phyloP scores from a whole-genome alignment of 2,113 vertebrate species.

The Melanostigma gelatinosum region DNA sequence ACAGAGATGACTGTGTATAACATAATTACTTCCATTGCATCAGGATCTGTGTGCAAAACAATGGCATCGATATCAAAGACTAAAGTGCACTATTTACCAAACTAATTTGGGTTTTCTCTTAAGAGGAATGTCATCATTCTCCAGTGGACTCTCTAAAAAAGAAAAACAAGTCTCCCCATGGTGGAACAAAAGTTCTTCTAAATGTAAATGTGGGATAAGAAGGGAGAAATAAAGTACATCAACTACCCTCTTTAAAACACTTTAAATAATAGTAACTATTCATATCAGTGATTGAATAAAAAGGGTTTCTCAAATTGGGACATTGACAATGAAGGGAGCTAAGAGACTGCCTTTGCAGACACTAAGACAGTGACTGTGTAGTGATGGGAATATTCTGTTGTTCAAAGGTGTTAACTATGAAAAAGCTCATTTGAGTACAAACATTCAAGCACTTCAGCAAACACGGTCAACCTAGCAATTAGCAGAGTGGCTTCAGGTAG shows the following conservation, averaged over 20 bases:
- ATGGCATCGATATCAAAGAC: constrained; percentile 61
- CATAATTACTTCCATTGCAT: constrained; percentile 25
- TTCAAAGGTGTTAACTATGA: constrained; percentile 5
- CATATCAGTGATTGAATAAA: background rate
- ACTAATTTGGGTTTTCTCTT: constrained; percentile 49
- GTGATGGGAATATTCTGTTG: background rate
- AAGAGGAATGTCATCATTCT: constrained; percentile 57
- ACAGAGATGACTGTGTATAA: constrained; percentile 31
- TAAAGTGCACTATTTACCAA: constrained; percentile 75
- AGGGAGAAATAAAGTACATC: background rate
- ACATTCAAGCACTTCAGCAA: constrained; percentile 34
- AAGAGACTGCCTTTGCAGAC: background rate
- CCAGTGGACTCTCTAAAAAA: background rate
- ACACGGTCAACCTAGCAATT: background rate
- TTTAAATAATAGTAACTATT: background rate
- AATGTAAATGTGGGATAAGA: background rate
- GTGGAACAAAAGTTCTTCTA: constrained; percentile 40
- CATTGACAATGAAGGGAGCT: background rate
- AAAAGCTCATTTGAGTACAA: constrained; percentile 26
- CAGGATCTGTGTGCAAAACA: constrained; percentile 70
- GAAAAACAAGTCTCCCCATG: constrained; percentile 47
- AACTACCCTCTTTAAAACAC: background rate
- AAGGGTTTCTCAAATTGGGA: background rate
- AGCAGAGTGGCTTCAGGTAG: constrained; percentile 23
- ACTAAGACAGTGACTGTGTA: background rate